Percentiles rank a stretch among this genome's conserved stretches.
Evolutionary conservation across 2,113 vertebrate genomes (phyloP).

Genomic region (Phrynocephalus versicolor): DNA sequence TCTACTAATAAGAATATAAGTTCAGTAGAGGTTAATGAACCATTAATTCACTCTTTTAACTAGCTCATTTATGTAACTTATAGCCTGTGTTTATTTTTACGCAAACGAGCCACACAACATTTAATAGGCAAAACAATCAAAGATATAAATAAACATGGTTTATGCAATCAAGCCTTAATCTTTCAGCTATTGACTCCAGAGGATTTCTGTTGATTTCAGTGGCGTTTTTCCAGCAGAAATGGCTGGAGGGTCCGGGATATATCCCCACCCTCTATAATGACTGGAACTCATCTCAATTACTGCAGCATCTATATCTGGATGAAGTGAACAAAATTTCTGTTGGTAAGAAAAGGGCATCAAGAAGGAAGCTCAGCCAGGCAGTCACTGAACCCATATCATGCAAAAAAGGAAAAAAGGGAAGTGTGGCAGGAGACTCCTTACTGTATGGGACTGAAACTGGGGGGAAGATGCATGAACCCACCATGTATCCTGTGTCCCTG

Average conservation of each 20-base stretch:
- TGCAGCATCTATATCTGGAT: not conserved
- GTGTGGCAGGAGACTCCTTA: too few species aligned
- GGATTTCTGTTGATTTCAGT: not conserved
- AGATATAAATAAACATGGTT: conserved; percentile 52
- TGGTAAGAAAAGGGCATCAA: not conserved
- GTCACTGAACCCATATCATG: too few species aligned
- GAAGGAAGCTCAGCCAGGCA: not conserved
- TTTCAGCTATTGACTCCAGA: not conserved
- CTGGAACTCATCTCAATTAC: not conserved
- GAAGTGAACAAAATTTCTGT: not conserved
- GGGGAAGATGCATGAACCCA: too few species aligned
- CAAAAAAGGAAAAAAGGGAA: too few species aligned
- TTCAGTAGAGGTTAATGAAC: conserved; percentile 68
- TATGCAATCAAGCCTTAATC: conserved; percentile 33
- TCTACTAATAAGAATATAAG: conserved; percentile 59
- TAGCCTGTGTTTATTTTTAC: conserved; percentile 64
- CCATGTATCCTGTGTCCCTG: too few species aligned
- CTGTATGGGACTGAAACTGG: too few species aligned
- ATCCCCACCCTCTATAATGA: not conserved
- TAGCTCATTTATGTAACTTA: conserved; percentile 59
- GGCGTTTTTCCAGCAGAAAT: not conserved
- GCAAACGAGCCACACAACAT: conserved; percentile 47
- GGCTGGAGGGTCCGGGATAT: not conserved
- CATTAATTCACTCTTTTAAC: conserved; percentile 65
- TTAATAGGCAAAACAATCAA: conserved; percentile 48